Evolutionary conservation across 1,140 invertebrate genomes (phyloP).

Genomic region (Drosophila takahashii): DNA sequence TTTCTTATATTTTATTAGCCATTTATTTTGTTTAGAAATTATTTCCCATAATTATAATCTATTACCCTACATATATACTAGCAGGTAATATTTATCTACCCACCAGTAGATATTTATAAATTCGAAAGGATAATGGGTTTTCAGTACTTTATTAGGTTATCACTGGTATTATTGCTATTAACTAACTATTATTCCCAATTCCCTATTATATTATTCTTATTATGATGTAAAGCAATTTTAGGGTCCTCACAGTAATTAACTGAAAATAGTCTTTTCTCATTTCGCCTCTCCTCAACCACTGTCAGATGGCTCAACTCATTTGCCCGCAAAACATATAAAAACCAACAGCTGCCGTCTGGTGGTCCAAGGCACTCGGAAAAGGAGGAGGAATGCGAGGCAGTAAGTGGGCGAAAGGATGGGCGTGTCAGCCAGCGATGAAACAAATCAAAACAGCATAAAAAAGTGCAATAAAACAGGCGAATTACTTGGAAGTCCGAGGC

Average conservation of each 20-base stretch:
- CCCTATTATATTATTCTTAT: neutral
- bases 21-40: too few relatives aligned
- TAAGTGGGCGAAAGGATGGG: constrained; percentile 12
- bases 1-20: too few relatives aligned
- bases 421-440: constrained; percentile 49
- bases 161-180: too few relatives aligned
- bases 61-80: too few relatives aligned
- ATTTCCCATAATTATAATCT: too few relatives aligned
- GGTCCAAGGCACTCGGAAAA: constrained; percentile 33
- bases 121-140: too few relatives aligned
- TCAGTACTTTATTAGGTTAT: too few relatives aligned
- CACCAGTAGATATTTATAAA: too few relatives aligned
- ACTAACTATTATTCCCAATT: too few relatives aligned
- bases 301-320: constrained; percentile 60
- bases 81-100: too few relatives aligned
- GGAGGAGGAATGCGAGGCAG: constrained; percentile 19
- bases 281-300: constrained; percentile 25
- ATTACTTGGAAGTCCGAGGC: constrained; percentile 44
- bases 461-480: constrained; percentile 76
- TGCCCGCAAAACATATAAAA: constrained; percentile 47
- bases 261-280: neutral
- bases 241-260: neutral
- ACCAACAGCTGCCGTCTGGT: constrained; percentile 59
- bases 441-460: constrained; percentile 79
- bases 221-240: too few relatives aligned